Conservation (phyloP, 1,140 invertebrate genomes). For the Drosophila nannoptera region DNA sequence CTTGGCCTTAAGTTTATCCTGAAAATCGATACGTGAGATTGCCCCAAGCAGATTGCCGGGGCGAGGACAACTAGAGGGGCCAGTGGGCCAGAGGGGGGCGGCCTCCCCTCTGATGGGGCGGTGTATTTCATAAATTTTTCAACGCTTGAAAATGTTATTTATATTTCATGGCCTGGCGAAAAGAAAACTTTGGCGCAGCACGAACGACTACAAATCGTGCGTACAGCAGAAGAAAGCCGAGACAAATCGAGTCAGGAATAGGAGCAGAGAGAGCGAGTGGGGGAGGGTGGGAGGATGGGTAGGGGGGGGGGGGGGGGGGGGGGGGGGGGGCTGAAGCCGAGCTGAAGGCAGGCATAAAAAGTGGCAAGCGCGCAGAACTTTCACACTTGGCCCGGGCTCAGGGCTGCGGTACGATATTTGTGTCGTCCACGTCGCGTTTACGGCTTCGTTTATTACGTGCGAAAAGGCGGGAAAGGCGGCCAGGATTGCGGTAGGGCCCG, state of each 20-base stretch:
- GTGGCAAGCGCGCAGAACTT: constrained; percentile 54
- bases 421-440: constrained; percentile 64
- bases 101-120: constrained; percentile 41
- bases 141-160: constrained; percentile 72
- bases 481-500: constrained; percentile 27
- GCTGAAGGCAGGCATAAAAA: constrained; percentile 35
- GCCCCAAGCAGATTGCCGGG: constrained; percentile 38
- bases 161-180: constrained; percentile 68
- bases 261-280: neutral
- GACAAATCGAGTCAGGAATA: constrained; percentile 36
- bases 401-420: constrained; percentile 6
- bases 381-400: constrained; percentile 44
- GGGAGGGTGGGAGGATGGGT: neutral
- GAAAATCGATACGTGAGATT: constrained; percentile 66
- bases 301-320: neutral
- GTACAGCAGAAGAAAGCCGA: constrained; percentile 49
- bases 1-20: constrained; percentile 50
- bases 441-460: constrained; percentile 76
- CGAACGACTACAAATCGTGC: constrained; percentile 75
- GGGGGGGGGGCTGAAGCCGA: neutral
- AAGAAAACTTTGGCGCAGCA: constrained; percentile 73
- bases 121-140: constrained; percentile 75
- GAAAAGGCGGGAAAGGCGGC: constrained; percentile 60
- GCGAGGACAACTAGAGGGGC: neutral
- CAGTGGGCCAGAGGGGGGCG: neutral